Evolutionary conservation across 2,888 invertebrate genomes (phyloP).

Genomic region (Scaptomyza polygonia): DNA sequence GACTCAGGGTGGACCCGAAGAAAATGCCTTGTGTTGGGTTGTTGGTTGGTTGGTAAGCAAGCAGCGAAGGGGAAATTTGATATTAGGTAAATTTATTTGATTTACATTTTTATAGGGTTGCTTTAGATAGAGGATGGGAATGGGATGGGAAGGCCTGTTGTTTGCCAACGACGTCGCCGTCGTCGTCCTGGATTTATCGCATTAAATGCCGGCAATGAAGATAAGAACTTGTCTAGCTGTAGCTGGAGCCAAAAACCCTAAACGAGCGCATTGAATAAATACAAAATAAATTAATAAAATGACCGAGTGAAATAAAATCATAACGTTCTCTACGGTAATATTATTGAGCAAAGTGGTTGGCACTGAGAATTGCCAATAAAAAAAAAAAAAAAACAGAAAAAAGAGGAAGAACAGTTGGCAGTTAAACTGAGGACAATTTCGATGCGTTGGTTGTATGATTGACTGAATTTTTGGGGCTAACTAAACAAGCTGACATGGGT

Average conservation of each 20-base stretch:
- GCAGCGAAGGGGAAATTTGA: slow-evolving; percentile 77
- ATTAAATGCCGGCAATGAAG: slow-evolving; percentile 74
- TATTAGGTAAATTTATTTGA: slow-evolving; percentile 82
- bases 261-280: slow-evolving; percentile 64
- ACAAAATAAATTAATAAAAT: slow-evolving; percentile 78
- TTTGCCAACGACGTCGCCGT: slow-evolving; percentile 59
- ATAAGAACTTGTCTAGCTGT: slow-evolving; percentile 67
- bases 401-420: background rate
- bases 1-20: slow-evolving; percentile 28
- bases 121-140: slow-evolving; percentile 21
- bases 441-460: slow-evolving; percentile 45
- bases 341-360: slow-evolving; percentile 52
- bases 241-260: slow-evolving; percentile 23
- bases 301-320: slow-evolving; percentile 62
- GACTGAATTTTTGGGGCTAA: slow-evolving; percentile 28
- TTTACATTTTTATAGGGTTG: slow-evolving; percentile 80
- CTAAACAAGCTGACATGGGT: background rate
- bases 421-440: slow-evolving; percentile 32
- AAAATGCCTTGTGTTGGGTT: slow-evolving; percentile 34
- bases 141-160: slow-evolving; percentile 45
- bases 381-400: no score
- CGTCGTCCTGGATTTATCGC: slow-evolving; percentile 71
- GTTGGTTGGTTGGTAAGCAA: slow-evolving; percentile 48
- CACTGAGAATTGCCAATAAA: background rate
- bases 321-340: no score